phyloP scores from a whole-genome alignment of 2,113 vertebrate species.

The Muntiacus muntjak region DNA sequence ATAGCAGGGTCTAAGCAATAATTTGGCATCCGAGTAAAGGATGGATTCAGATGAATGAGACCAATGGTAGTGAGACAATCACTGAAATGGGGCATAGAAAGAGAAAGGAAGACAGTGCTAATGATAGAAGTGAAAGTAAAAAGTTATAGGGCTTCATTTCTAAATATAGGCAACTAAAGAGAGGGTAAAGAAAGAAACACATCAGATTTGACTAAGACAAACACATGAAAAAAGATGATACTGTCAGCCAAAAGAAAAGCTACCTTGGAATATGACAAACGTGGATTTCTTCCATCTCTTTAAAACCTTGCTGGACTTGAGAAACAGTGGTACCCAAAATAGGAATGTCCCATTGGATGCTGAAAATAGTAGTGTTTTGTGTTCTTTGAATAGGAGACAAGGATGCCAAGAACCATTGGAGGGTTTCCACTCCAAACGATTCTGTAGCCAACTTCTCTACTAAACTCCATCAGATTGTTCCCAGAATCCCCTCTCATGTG shows the following conservation, averaged over 20 bases:
- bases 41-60: neutral
- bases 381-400: neutral
- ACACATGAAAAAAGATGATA: neutral
- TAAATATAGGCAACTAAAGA: neutral
- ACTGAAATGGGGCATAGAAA: neutral
- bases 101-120: neutral
- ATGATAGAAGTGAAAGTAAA: neutral
- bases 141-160: neutral
- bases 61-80: neutral
- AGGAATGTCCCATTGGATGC: neutral
- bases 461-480: neutral
- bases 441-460: neutral
- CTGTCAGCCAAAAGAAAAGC: neutral
- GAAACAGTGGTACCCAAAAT: neutral
- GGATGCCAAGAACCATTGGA: neutral
- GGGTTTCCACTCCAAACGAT: neutral
- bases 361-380: neutral
- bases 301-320: neutral
- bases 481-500: neutral
- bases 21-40: neutral
- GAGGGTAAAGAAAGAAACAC: neutral
- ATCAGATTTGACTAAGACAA: neutral
- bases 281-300: neutral
- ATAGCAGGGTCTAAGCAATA: neutral
- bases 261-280: neutral